These are phyloP conservation scores for Arrhopalites spinosus DNA, from an alignment of 2,888 invertebrate species.

Conservation along the genomic window DNA sequence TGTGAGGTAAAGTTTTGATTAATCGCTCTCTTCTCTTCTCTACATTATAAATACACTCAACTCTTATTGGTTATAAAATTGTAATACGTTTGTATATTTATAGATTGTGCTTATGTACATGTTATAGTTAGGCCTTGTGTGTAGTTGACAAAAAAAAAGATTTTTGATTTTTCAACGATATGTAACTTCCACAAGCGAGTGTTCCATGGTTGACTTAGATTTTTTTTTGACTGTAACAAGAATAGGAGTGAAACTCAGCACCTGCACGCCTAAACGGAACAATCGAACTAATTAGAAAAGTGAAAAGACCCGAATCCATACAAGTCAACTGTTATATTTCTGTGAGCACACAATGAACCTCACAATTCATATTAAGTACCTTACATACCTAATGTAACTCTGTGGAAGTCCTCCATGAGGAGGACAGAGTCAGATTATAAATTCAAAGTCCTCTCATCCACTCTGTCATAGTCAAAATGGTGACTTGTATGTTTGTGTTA, in stretches of 20 bases:
- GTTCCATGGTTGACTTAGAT: no score
- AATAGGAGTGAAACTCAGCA: no score
- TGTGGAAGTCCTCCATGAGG: background rate
- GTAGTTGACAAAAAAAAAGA: no score
- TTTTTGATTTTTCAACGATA: no score
- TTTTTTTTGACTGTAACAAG: no score
- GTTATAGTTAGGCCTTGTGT: no score
- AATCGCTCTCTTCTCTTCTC: slow-evolving; percentile 28
- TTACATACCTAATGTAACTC: background rate
- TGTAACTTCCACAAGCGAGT: no score
- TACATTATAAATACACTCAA: background rate
- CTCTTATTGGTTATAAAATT: no score
- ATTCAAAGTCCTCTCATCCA: slow-evolving; percentile 39
- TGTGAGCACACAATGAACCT: slow-evolving; percentile 12
- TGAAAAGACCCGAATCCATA: slow-evolving; percentile 31
- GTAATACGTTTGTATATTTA: no score
- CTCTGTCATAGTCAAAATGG: slow-evolving; percentile 44
- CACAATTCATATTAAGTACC: background rate
- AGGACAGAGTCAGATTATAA: slow-evolving; percentile 29
- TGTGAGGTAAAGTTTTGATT: slow-evolving; percentile 33
- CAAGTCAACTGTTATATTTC: background rate
- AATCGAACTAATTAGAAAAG: slow-evolving; percentile 51
- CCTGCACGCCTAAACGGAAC: slow-evolving; percentile 43
- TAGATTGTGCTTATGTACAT: no score
- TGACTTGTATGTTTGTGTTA: slow-evolving; percentile 4